These are phyloP conservation scores for Cosmia trapezina DNA, from an alignment of 2,888 invertebrate species.

Conservation along the genomic window DNA sequence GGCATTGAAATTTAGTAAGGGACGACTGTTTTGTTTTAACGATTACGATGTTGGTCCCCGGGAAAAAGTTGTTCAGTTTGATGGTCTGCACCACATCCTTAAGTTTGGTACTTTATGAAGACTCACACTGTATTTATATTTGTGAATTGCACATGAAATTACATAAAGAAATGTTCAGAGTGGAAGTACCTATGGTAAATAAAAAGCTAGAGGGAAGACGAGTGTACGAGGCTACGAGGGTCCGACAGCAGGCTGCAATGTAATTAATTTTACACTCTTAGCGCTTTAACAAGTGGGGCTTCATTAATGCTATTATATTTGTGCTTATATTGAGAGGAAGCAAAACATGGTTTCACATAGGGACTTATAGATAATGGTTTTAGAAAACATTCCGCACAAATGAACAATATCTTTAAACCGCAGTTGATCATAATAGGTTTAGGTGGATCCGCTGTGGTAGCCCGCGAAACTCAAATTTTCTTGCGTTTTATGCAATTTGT, in stretches of 20 bases:
- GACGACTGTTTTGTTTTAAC: too few species aligned
- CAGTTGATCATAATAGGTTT: background rate
- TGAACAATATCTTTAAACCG: background rate
- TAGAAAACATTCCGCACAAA: background rate
- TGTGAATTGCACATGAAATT: background rate
- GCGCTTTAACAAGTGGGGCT: slow-evolving; percentile 7
- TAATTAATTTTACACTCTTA: slow-evolving; percentile 25
- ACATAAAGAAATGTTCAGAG: background rate
- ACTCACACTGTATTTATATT: too few species aligned
- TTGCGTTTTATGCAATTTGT: too few species aligned
- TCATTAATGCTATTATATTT: slow-evolving; percentile 6
- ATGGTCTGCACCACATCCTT: too few species aligned
- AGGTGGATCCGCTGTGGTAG: background rate
- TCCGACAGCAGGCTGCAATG: background rate
- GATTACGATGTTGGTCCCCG: too few species aligned
- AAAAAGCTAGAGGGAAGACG: background rate
- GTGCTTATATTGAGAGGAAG: background rate
- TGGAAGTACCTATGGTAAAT: background rate
- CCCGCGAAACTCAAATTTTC: too few species aligned
- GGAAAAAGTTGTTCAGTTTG: too few species aligned
- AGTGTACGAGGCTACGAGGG: background rate
- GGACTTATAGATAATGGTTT: too few species aligned
- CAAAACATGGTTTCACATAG: slow-evolving; percentile 6
- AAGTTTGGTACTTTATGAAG: too few species aligned
- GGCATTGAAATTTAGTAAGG: too few species aligned